Conservation (phyloP, 2,113 vertebrate genomes). For the Ondatra zibethicus region DNA sequence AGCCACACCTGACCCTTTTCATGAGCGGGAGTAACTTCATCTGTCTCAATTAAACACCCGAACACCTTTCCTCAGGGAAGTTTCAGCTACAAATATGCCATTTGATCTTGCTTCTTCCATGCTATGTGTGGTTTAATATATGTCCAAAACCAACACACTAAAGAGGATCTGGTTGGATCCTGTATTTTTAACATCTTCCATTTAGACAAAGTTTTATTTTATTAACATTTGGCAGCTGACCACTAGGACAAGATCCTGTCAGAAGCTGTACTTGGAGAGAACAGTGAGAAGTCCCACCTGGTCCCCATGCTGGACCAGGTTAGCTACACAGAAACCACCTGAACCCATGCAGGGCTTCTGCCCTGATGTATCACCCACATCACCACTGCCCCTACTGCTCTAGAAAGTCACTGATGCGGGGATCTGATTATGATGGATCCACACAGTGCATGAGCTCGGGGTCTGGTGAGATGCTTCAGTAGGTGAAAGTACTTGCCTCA, state of each 20-base stretch:
- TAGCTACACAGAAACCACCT: background rate
- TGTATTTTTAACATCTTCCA: background rate
- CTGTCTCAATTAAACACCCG: background rate
- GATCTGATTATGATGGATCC: background rate
- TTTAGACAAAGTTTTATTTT: background rate
- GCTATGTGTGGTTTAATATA: background rate
- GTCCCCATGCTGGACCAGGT: background rate
- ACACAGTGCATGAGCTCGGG: fast-evolving
- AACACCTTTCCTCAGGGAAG: background rate
- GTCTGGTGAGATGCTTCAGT: background rate
- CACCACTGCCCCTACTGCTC: background rate
- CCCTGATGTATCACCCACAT: fast-evolving
- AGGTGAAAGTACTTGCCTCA: background rate
- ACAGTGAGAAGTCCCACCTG: background rate
- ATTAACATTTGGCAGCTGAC: background rate
- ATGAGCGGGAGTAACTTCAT: background rate
- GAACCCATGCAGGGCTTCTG: background rate
- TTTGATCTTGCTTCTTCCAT: background rate
- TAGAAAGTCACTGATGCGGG: background rate
- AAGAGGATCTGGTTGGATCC: background rate
- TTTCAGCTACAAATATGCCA: background rate
- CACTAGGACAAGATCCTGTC: background rate
- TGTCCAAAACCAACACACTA: background rate
- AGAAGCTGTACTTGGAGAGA: background rate
- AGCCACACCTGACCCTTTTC: background rate